Base-by-base conservation (phyloP, 2,797 vertebrate species). In the Premnoplex brunnescens region DNA sequence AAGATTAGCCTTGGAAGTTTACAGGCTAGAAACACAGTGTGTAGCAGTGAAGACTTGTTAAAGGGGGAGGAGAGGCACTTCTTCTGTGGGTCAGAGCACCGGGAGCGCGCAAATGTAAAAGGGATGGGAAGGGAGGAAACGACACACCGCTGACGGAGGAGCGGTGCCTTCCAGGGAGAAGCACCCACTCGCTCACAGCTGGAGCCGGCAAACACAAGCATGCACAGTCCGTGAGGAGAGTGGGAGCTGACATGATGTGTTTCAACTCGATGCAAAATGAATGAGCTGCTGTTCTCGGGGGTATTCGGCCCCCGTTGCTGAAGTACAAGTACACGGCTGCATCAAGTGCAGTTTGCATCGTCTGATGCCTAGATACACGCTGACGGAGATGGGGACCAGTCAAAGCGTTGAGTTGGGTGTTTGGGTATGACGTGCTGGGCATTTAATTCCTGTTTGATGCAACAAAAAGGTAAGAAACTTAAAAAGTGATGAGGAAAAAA, bases 241-340 rank as follows among this genome's bases (percentile, higher is more conserved):
- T 48, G 87, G 77, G 93, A 93, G 94, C 91, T 88, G 91, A 37
- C 69, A 55, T 43, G 71, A 20, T 93, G 81, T 51, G 80, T 89
- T 94, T 91, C 95, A 92, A 74, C 95, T 89, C 93, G 66, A 95
- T 98, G 96, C 96, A 92, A 95, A 96, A 97, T 97, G 96, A 97
- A 97, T 97, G 97, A 98, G 97, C 96, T 41, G 97, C 95, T 86
- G 67, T 88, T 92, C 95, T 97, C 96, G 7, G 94, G 95, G 95
- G 94, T 34, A 24, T 75, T 69, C 12, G 6, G 55, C 88, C 72
- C 64, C 67, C 7, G 5, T 66, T 6, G 54, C 48, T 97, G 96
- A 97, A 96, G 96, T 97, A 90, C 36, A 5, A 39, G 68, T 67
- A 34, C 96, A 75, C 37, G 55, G 97, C 97, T 97, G 98, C 97